A percentile compares a stretch with the other conserved stretches of the same genome.
Conservation (phyloP, 2,113 vertebrate species). For the Acinonyx jubatus region DNA sequence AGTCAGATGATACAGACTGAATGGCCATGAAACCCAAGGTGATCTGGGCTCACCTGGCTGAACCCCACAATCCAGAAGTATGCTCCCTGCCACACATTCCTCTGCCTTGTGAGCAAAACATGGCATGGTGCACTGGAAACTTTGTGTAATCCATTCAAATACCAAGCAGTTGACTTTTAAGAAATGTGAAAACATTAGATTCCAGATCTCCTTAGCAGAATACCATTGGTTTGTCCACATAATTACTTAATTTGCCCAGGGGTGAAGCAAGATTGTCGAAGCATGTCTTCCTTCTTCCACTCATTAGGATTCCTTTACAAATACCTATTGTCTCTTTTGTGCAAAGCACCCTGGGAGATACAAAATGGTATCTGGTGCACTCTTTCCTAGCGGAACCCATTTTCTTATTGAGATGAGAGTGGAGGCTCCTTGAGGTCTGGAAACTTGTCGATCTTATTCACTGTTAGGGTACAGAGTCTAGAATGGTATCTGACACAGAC, state of each 20-base stretch:
- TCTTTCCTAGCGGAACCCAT: background rate
- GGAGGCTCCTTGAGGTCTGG: background rate
- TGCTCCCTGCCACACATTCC: background rate
- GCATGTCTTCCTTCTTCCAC: background rate
- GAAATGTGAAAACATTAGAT: slow-evolving; percentile 34
- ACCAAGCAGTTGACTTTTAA: slow-evolving; percentile 16
- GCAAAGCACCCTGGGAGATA: background rate
- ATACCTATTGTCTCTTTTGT: background rate
- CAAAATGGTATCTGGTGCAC: background rate
- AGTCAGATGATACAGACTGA: background rate
- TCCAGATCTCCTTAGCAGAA: background rate
- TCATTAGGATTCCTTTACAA: background rate
- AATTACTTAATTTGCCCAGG: background rate
- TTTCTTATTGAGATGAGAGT: background rate
- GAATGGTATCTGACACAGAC: background rate
- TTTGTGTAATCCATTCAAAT: background rate
- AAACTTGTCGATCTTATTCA: background rate
- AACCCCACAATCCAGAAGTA: background rate
- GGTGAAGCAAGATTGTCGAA: background rate
- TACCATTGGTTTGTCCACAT: background rate
- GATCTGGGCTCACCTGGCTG: slow-evolving; percentile 45
- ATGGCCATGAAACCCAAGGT: background rate
- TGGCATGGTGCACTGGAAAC: slow-evolving; percentile 11
- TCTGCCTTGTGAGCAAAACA: background rate
- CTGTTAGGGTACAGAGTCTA: background rate